Evolutionary conservation across 2,113 vertebrate genomes (phyloP).

Genomic region (Pomatorhinus ruficollis): DNA sequence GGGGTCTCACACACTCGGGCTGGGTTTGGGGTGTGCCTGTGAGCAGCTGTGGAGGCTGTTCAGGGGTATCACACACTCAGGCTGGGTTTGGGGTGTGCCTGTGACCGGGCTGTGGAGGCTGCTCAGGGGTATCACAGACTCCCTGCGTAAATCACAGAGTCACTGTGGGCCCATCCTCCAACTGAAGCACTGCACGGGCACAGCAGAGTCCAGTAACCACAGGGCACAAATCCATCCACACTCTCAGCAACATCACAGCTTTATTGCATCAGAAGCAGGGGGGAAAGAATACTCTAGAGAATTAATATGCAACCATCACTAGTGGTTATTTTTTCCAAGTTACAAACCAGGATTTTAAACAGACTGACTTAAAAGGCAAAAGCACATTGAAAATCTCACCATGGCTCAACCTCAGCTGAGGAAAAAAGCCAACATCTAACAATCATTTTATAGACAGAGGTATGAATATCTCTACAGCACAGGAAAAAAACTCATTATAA

Average conservation of each 20-base stretch:
- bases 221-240: not conserved
- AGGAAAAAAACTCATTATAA: not conserved
- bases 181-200: conserved; percentile 56
- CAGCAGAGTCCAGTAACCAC: conserved; percentile 73
- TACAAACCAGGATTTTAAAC: not conserved
- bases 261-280: not conserved
- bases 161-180: conserved; percentile 67
- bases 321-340: not conserved
- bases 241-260: rapidly evolving
- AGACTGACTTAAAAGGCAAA: not conserved
- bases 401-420: not conserved
- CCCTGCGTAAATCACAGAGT: conserved; percentile 73
- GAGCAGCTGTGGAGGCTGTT: not conserved
- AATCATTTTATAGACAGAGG: not conserved
- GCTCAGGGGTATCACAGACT: conserved; percentile 9
- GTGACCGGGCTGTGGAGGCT: conserved; percentile 73
- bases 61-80: too few species aligned
- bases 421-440: not conserved
- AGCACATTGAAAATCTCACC: not conserved
- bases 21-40: conserved; percentile 51
- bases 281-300: not conserved
- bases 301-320: not conserved
- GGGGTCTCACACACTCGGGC: too few species aligned
- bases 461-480: not conserved
- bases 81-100: conserved; percentile 44